Evolutionary conservation across 2,113 vertebrate genomes (phyloP), one percentile per base, ranked within the genome.

Genomic region (Alouatta palliata): DNA sequence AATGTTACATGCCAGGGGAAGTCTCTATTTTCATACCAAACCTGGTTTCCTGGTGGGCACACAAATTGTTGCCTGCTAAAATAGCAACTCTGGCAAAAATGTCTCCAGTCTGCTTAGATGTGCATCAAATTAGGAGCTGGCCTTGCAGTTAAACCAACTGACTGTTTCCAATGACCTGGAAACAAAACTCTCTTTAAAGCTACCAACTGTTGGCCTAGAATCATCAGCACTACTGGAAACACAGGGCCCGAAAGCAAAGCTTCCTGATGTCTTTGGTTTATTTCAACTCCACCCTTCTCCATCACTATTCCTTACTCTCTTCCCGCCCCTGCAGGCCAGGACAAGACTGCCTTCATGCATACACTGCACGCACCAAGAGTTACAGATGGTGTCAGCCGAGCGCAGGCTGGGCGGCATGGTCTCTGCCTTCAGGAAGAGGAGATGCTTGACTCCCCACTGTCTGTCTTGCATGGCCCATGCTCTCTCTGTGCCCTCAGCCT

Each of bases 11-110:
- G 88, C 91, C 85, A 79, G 52, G 83, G 37, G 17, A 95, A 86
- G 88, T 91, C 84, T 95, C 93, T 98, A 96, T 98, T 98, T 98
- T 97, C 97, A 97, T 76, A 91, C 86, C 14, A 58, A 96, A 96
- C 93, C 96, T 96, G 95, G 95, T 94, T 98, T 97, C 97, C 97
- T 98, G 96, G 97, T 97, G 96, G 97, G 97, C 97, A 95, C 96
- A 27, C 89, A 97, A 97, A 98, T 96, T 98, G 97, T 95, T 90
- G 93, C 94, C 95, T 97, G 96, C 96, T 87, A 90, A 98, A 98
- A 97, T 96, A 97, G 96, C 91, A 95, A 61, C 83, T 45, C 87
- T 70, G 95, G 90, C 96, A 89, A 84, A 92, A 92, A 80, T 25
- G 80, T 87, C 89, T 96, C 70, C 83, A 43, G 47, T 93, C 87